Percentiles rank a stretch among this genome's conserved stretches.
phyloP scores from a whole-genome alignment of 2,888 invertebrate genomes.

The Lasioglossum marginatum region DNA sequence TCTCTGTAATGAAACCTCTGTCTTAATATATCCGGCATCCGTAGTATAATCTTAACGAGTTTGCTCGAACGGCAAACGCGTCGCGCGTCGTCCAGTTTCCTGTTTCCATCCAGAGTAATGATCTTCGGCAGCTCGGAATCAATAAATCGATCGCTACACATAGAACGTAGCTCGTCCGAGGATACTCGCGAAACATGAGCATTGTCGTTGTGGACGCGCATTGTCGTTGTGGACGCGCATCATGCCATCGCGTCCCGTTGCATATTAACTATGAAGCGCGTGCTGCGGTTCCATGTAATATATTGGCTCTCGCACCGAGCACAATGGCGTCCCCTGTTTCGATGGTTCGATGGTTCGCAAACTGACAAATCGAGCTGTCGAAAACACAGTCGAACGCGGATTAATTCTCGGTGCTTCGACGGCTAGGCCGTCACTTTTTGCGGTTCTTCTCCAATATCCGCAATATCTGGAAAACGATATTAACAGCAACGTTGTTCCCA shows the following conservation, averaged over 20 bases:
- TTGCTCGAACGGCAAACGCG: background rate
- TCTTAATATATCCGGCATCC: background rate
- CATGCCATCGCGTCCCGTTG: background rate
- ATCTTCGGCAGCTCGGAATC: conserved; percentile 1
- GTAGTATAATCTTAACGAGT: background rate
- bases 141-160: conserved; percentile 3
- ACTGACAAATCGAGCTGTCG: conserved; percentile 21
- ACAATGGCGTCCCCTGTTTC: background rate
- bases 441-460: background rate
- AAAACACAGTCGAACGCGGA: background rate
- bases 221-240: background rate
- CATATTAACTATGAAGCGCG: conserved; percentile 9
- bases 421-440: background rate
- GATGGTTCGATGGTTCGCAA: background rate
- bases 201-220: background rate
- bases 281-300: conserved; percentile 19
- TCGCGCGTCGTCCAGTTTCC: conserved; percentile 19
- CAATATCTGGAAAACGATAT: background rate
- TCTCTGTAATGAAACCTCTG: conserved; percentile 16
- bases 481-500: background rate
- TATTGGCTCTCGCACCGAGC: background rate
- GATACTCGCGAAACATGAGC: background rate
- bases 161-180: background rate
- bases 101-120: background rate
- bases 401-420: background rate